Base-by-base conservation (phyloP, 2,888 invertebrate genomes). In the Macrostomum cliftonense region DNA sequence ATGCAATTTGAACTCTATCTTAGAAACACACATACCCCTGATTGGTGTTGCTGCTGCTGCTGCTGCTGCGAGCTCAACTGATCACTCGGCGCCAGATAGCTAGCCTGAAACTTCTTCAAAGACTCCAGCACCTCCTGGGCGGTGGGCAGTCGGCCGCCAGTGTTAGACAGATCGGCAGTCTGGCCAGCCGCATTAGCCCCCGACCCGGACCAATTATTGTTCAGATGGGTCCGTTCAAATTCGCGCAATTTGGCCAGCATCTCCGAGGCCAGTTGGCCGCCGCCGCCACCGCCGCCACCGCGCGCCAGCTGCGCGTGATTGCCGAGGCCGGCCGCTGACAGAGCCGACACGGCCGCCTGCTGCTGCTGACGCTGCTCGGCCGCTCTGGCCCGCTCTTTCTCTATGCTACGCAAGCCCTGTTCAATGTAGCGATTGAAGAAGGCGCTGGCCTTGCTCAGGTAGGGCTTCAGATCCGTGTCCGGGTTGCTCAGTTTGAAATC, bases 391-490 rank as follows among this genome's bases (percentile, higher is more conserved):
- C 71, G 60, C 52, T 75, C 74, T 37, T 59, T 58, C 49, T 76
- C 77, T 37, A 81, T 79, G 47, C 75, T 75, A 55, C 76, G 76
- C 53, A 86, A 71, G 0, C 83, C 83, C 45, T 80, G 75, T 66
- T 81, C 80, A 56, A 87, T 83, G 65, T 82, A 86, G 62, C 81
- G 81, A 64, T 84, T 82, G 75, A 86, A 86, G 71, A 81, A 82
- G 65, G 80, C 79, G 45, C 83, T 83, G 0, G 83, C 81, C 61
- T 81, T 82, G 57, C 79, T 78, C 67, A 87, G 76, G 70, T 82
- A 84, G 28, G 83, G 83, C 68, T 83, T 82, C 40, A 83, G 78
- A 63, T 85, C 83, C 20, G 83, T 82, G 58, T 84, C 82, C 0
- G 86, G 84, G 66, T 84, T 79, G 58, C 81, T 78, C 62, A 78